Conservation (phyloP, 1,140 invertebrate species). For the Drosophila jambulina region DNA sequence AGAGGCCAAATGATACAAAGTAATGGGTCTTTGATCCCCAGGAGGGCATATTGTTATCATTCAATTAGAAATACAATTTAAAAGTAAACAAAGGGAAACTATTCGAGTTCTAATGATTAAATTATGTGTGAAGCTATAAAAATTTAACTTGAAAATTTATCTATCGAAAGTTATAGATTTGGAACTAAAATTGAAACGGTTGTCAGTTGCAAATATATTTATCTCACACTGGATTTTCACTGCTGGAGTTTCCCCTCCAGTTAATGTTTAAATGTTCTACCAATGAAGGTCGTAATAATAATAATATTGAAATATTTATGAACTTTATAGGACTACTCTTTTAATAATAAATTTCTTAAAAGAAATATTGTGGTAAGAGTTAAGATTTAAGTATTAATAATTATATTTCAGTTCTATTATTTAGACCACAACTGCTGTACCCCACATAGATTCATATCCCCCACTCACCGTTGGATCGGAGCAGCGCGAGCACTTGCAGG, state of each 20-base stretch:
- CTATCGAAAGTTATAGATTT: too few species aligned
- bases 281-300: too few species aligned
- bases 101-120: background rate
- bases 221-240: background rate
- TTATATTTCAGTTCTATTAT: background rate
- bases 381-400: background rate
- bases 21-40: background rate
- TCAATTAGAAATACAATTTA: background rate
- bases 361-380: background rate
- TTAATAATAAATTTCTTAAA: background rate
- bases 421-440: background rate
- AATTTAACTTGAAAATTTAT: background rate
- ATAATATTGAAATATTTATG: too few species aligned
- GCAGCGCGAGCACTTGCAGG: constrained; percentile 90
- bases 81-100: background rate
- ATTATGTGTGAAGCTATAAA: background rate
- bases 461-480: constrained; percentile 88
- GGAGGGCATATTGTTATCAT: constrained; percentile 4
- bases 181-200: too few species aligned
- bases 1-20: background rate
- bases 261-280: background rate
- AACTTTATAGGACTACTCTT: too few species aligned
- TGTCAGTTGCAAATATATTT: too few species aligned
- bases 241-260: background rate
- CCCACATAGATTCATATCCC: too few species aligned